Conservation (phyloP, 2,888 invertebrate species). For the Lepidocyrtinus sp. region DNA sequence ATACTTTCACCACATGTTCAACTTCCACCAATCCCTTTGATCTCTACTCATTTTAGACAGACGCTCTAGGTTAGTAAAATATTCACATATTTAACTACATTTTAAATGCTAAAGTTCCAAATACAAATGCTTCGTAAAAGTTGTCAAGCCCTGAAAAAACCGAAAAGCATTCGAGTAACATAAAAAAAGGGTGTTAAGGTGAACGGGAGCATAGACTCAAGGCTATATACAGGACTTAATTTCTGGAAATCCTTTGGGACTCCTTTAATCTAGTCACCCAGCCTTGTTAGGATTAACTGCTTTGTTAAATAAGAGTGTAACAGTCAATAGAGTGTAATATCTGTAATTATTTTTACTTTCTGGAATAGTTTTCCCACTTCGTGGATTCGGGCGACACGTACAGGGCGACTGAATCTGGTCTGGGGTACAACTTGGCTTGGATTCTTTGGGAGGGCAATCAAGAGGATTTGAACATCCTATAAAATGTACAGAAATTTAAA, state of each 20-base stretch:
- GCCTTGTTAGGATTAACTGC: neutral
- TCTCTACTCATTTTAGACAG: too few species aligned
- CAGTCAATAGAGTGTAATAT: neutral
- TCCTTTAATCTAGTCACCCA: neutral
- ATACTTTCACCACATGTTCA: too few species aligned
- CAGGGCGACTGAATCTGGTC: conserved; percentile 40
- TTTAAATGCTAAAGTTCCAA: too few species aligned
- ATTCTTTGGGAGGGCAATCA: conserved; percentile 27
- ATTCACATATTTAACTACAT: too few species aligned
- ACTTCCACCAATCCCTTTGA: too few species aligned
- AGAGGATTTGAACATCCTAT: conserved; percentile 31
- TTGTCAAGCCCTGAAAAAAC: too few species aligned
- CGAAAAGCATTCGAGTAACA: too few species aligned
- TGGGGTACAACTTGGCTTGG: conserved; percentile 14
- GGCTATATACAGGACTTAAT: neutral
- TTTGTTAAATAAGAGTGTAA: neutral
- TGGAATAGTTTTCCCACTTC: conserved; percentile 17
- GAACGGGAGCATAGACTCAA: neutral
- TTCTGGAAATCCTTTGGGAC: neutral
- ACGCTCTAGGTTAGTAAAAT: too few species aligned
- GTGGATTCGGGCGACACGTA: conserved; percentile 46
- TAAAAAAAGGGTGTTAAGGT: too few species aligned
- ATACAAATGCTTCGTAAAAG: too few species aligned
- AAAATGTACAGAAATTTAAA: too few species aligned
- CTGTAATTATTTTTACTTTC: conserved; percentile 17